Evolutionary conservation across 1,140 invertebrate species (phyloP).

Genomic region (Drosophila cardini): DNA sequence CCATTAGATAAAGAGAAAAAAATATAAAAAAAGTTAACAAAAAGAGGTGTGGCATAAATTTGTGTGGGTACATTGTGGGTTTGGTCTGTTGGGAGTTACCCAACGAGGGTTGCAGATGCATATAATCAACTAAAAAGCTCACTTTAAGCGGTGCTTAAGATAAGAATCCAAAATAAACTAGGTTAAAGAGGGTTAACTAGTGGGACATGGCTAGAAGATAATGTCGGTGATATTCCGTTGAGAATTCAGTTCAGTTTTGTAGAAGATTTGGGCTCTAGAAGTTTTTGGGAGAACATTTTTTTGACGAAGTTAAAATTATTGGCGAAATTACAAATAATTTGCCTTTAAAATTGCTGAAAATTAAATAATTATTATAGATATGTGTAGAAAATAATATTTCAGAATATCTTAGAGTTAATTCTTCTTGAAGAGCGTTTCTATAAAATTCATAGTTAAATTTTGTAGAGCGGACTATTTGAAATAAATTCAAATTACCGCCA

Average conservation of each 20-base stretch:
- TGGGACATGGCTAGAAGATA: background rate
- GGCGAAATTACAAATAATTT: too few relatives aligned
- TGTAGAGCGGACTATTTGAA: too few relatives aligned
- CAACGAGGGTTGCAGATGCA: slow-evolving; percentile 1
- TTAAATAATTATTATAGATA: too few relatives aligned
- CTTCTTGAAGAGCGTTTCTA: too few relatives aligned
- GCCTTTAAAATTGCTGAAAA: too few relatives aligned
- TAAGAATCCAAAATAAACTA: slow-evolving; percentile 8
- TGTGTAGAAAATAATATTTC: too few relatives aligned
- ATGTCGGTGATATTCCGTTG: background rate
- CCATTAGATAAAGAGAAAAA: slow-evolving; percentile 35
- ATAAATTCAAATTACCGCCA: too few relatives aligned
- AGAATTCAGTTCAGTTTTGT: background rate
- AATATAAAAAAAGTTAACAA: too few relatives aligned
- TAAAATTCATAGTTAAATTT: too few relatives aligned
- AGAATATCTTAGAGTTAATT: too few relatives aligned
- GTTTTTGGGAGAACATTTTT: background rate
- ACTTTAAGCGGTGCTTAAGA: slow-evolving; percentile 21
- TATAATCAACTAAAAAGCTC: slow-evolving; percentile 13
- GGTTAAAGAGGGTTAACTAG: slow-evolving; percentile 22
- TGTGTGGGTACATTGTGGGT: slow-evolving; percentile 5
- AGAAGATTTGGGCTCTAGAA: background rate
- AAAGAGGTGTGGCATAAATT: slow-evolving; percentile 37
- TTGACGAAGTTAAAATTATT: too few relatives aligned
- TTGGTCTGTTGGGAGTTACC: slow-evolving; percentile 6